A percentile compares a stretch with the other conserved stretches of the same genome.
phyloP scores from a whole-genome alignment of 2,797 vertebrate species.

The Cryptoblepharus egeriae region DNA sequence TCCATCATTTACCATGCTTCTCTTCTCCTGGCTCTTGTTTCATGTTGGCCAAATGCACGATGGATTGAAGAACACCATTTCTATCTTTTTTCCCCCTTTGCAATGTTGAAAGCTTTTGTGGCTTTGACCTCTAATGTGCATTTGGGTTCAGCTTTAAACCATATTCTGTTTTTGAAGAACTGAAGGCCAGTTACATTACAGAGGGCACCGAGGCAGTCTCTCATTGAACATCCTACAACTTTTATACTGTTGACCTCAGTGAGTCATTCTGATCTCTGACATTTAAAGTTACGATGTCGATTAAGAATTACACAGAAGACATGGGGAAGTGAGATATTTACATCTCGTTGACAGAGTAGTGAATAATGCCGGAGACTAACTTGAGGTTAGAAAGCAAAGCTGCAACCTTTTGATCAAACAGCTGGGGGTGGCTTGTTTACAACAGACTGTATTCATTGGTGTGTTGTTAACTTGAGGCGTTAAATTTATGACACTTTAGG shows the following conservation, averaged over 20 bases:
- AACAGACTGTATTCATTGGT: conserved; percentile 46
- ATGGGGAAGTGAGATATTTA: conserved; percentile 1
- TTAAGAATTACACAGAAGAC: conserved; percentile 12
- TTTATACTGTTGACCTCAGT: conserved; percentile 25
- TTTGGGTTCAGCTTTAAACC: conserved; percentile 3
- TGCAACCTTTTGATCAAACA: conserved; percentile 40
- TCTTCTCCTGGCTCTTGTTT: background rate
- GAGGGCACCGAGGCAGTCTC: background rate
- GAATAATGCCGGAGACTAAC: conserved; percentile 24
- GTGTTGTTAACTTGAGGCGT: conserved; percentile 60
- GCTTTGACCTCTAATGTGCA: background rate
- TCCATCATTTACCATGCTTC: background rate
- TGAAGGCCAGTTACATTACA: background rate
- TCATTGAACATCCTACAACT: background rate
- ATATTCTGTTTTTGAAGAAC: conserved; percentile 13
- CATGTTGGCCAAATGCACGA: background rate
- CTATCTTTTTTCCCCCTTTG: background rate
- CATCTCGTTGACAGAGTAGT: conserved; percentile 20
- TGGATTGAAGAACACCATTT: background rate
- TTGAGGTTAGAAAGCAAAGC: conserved; percentile 28
- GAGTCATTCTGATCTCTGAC: conserved; percentile 28
- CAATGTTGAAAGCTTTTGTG: background rate
- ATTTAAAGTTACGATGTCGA: conserved; percentile 22
- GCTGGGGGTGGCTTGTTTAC: conserved; percentile 51
- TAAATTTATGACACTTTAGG: conserved; percentile 61